A percentile compares a stretch with the other conserved stretches of the same genome.
Conservation (phyloP, 2,113 vertebrate genomes). For the Cyprinodon variegatus region DNA sequence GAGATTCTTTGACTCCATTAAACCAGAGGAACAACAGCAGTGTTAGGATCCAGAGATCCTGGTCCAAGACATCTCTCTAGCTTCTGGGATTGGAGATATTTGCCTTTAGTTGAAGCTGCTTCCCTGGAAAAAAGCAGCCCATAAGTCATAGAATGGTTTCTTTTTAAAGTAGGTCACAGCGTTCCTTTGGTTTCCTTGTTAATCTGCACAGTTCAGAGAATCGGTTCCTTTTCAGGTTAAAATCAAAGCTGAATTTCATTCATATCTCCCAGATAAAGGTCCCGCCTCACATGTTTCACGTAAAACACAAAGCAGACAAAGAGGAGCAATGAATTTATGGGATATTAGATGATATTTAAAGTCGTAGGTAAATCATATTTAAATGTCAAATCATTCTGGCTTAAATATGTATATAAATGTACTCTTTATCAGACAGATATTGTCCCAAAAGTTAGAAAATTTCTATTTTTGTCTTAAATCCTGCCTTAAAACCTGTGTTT, state of each 20-base stretch:
- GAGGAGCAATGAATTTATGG: no score
- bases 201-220: background rate
- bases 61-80: conserved; percentile 8
- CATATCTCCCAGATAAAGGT: background rate
- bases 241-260: background rate
- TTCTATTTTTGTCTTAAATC: no score
- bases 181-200: conserved; percentile 11
- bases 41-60: conserved; percentile 22
- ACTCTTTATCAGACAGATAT: no score
- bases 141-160: conserved; percentile 3
- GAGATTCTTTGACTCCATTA: no score
- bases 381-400: no score
- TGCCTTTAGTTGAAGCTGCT: conserved; percentile 1
- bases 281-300: no score
- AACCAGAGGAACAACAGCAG: background rate
- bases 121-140: conserved; percentile 1
- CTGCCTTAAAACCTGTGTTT: no score
- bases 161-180: conserved; percentile 20
- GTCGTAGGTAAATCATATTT: no score
- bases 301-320: no score
- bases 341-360: no score
- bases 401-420: no score
- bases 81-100: conserved; percentile 15
- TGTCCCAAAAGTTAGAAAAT: no score
- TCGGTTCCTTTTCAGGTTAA: background rate